Base-by-base conservation (phyloP, 2,888 invertebrate genomes). In the Lordiphosa fenestrarum region DNA sequence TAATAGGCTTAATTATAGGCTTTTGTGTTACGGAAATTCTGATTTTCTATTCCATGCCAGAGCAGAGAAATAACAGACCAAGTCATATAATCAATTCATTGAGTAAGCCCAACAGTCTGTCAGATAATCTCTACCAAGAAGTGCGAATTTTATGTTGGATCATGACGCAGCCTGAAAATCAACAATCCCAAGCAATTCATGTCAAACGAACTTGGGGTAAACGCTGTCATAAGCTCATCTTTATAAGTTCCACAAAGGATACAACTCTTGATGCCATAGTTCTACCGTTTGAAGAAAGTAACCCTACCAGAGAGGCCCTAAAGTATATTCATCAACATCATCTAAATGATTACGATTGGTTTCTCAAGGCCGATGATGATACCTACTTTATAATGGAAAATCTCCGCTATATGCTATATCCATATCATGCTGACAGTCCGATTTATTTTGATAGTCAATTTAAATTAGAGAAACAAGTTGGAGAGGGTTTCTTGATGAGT, bases 401-500 rank as follows among this genome's bases (percentile, higher is more conserved):
- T 6, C 36, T 58, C 6, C 49, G 62, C 0, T 53, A 58, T 7
- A 58, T 62, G 62, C 23, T 62, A 2, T 58, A 62, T 25, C 62
- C 62, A 1, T 62, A 53, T n/a, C 44, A 36, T 2, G 40, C 58
- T 5, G 21, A 53, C 7, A 46, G 19, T 4, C 33, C 62, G 4
- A 36, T 62, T 0, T 53, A 53, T 12, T 58, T 62, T 9, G 58
- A 49, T 10, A 1, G 30, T 30, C 7, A 30, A 6, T 97, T 96
- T 86, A 92, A 94, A 63, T 98, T 97, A 30, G 30, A 30, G 2
- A 30, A 23, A 3, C 89, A 97, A 96, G 88, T 96, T 3, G 96
- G 96, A 0, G 95, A 95, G 30, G 98, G 98, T 0, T 98, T 98
- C 89, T 96, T 98, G 19, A 90, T 98, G 13, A 97, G 97, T 81